Evolutionary conservation across 2,113 vertebrate species (phyloP).

Genomic region (Phylloscopus trochiloides): DNA sequence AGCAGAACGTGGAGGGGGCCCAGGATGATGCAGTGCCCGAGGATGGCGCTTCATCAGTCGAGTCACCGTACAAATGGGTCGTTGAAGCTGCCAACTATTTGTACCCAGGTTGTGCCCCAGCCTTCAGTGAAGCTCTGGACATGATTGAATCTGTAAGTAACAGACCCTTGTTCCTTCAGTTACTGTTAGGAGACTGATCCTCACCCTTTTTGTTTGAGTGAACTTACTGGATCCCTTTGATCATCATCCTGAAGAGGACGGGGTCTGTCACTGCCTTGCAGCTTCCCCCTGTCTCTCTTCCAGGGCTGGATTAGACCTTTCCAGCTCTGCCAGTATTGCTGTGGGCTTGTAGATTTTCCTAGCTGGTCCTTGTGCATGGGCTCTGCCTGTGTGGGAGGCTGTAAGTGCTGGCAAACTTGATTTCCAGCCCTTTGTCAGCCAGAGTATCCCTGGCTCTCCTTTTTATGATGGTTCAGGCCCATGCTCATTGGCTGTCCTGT

Average conservation of each 20-base stretch:
- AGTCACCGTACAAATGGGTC: constrained; percentile 82
- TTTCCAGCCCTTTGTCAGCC: neutral
- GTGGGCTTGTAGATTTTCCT: neutral
- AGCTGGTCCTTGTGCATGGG: neutral
- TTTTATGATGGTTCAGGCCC: neutral
- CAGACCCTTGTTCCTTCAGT: neutral
- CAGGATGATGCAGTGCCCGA: constrained; percentile 40
- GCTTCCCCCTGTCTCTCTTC: neutral
- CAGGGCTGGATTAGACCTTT: neutral
- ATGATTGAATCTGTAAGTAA: constrained; percentile 89
- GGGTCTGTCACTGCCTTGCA: neutral
- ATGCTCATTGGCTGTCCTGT: neutral
- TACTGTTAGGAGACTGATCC: neutral
- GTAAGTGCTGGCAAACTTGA: neutral
- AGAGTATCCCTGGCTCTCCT: neutral
- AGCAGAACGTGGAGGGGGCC: constrained; percentile 19
- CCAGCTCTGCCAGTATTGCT: neutral
- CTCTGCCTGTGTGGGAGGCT: neutral
- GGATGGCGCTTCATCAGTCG: constrained; percentile 36
- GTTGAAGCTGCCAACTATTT: constrained; percentile 87
- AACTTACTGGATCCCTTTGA: neutral
- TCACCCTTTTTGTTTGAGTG: neutral
- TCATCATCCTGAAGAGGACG: neutral
- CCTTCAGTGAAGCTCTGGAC: constrained; percentile 88
- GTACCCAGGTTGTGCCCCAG: constrained; percentile 77